A percentile compares a stretch with the other conserved stretches of the same genome.
These are phyloP conservation scores for Ormyrus nitidulus DNA, from an alignment of 2,888 invertebrate species.

Conservation along the genomic window DNA sequence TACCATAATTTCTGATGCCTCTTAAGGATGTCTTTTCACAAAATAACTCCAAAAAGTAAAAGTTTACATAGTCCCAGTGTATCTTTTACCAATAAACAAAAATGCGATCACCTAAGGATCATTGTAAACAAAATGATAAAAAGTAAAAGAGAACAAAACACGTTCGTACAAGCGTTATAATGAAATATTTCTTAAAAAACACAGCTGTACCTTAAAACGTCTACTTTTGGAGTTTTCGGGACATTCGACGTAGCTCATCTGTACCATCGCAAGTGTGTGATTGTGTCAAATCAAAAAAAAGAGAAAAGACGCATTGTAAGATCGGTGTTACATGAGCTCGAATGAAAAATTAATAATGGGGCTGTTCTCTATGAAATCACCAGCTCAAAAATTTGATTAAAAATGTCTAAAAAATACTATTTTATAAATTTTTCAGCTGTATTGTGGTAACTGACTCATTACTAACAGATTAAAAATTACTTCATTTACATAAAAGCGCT, in stretches of 20 bases:
- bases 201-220: slow-evolving; percentile 57
- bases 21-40: slow-evolving; percentile 5
- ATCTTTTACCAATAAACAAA: slow-evolving; percentile 51
- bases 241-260: slow-evolving; percentile 53
- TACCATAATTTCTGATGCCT: neutral
- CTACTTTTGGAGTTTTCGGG: slow-evolving; percentile 57
- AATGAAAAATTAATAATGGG: slow-evolving; percentile 33
- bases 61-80: slow-evolving; percentile 55
- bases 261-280: slow-evolving; percentile 54
- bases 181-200: slow-evolving; percentile 49
- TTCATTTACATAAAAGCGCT: too few species aligned
- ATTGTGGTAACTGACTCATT: too few species aligned
- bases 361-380: slow-evolving; percentile 31
- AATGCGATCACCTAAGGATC: slow-evolving; percentile 13
- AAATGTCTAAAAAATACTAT: neutral
- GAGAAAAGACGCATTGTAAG: slow-evolving; percentile 53
- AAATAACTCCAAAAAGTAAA: slow-evolving; percentile 57
- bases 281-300: slow-evolving; percentile 55
- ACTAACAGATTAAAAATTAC: neutral
- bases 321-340: slow-evolving; percentile 41
- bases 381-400: neutral
- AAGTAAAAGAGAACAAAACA: slow-evolving; percentile 35
- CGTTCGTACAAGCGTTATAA: slow-evolving; percentile 51
- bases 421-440: too few species aligned
- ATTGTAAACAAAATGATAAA: slow-evolving; percentile 30